Evolutionary conservation across 1,140 invertebrate species (phyloP).

Genomic region (Heliconius congener): DNA sequence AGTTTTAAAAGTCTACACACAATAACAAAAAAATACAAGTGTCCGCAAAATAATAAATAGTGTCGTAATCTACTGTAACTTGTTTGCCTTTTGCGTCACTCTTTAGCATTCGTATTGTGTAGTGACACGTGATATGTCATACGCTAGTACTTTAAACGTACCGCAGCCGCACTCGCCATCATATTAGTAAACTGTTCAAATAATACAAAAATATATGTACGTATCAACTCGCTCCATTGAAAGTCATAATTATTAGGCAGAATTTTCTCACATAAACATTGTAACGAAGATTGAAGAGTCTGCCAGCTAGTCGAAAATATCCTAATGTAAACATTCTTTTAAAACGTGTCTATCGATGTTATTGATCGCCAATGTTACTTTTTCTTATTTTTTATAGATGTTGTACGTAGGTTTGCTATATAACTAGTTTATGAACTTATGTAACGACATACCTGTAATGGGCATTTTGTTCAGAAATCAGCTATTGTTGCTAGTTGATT

Average conservation of each 20-base stretch:
- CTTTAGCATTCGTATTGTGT: slow-evolving; percentile 44
- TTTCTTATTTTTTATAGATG: neutral
- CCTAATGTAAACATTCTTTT: neutral
- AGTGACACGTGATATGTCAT: slow-evolving; percentile 51
- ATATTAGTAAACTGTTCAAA: slow-evolving; percentile 10
- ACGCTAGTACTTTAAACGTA: slow-evolving; percentile 29
- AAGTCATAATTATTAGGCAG: slow-evolving; percentile 12
- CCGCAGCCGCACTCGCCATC: slow-evolving; percentile 17
- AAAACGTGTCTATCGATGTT: neutral
- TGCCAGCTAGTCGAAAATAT: slow-evolving; percentile 8
- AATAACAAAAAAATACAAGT: neutral
- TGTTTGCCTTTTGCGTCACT: slow-evolving; percentile 48
- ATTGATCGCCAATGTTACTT: slow-evolving; percentile 1
- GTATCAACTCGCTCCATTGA: neutral
- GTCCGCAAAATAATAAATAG: slow-evolving; percentile 20
- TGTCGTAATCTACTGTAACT: slow-evolving; percentile 30
- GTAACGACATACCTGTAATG: neutral
- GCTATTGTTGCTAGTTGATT: neutral
- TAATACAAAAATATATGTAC: neutral
- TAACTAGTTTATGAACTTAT: neutral
- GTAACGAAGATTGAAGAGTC: slow-evolving; percentile 1
- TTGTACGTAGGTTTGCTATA: neutral
- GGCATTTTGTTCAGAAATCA: neutral
- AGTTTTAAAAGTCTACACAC: neutral
- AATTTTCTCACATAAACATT: neutral